Percentiles rank a stretch among this genome's conserved stretches.
Conservation (phyloP, 2,113 vertebrate genomes). For the Dipodomys stephensi region DNA sequence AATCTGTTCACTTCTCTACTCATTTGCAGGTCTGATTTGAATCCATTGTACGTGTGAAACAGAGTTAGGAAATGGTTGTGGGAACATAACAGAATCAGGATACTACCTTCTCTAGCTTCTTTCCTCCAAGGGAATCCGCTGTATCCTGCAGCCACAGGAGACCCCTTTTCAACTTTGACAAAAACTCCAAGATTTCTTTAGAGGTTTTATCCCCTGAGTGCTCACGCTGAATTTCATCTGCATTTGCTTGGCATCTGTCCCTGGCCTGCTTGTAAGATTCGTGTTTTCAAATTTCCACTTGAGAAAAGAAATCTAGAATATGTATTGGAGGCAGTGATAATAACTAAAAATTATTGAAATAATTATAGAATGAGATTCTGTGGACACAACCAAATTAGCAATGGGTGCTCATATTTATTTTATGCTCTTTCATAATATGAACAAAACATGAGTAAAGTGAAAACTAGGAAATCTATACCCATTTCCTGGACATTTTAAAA, state of each 20-base stretch:
- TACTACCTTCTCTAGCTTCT: not conserved
- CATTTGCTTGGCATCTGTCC: no score
- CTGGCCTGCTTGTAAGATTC: no score
- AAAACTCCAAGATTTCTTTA: not conserved
- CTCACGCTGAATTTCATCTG: no score
- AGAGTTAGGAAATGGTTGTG: not conserved
- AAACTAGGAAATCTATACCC: not conserved
- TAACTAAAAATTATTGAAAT: no score
- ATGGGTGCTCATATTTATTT: not conserved
- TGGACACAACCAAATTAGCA: not conserved
- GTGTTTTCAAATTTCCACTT: no score
- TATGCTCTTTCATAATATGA: not conserved
- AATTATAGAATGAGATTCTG: not conserved
- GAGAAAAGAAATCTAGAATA: no score
- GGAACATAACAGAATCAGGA: not conserved
- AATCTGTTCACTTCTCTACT: not conserved
- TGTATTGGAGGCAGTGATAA: no score
- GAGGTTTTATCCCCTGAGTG: not conserved
- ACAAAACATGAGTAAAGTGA: not conserved
- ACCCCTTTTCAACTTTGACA: not conserved
- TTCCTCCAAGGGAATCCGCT: not conserved
- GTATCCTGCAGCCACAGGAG: not conserved
- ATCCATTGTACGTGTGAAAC: not conserved
- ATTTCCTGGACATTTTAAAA: not conserved
- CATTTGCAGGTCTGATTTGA: not conserved